phyloP scores from a whole-genome alignment of 1,140 invertebrate species.

The Meloidogyne hapla region DNA sequence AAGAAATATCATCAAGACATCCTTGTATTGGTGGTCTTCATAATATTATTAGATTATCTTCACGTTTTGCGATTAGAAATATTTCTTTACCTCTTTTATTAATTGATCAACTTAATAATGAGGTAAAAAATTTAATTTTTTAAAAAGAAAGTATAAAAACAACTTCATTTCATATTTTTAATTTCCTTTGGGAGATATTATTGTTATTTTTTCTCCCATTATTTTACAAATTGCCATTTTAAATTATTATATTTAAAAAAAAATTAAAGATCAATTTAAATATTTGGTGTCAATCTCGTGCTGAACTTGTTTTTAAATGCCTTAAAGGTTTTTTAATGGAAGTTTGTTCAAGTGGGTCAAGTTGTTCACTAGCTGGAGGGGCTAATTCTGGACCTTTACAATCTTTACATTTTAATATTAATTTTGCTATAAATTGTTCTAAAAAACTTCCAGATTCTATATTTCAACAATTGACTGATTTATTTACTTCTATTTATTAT shows the following conservation, averaged over 20 bases:
- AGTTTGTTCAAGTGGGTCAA: conserved; percentile 40
- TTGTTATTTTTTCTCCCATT: too few species aligned
- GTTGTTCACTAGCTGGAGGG: not conserved
- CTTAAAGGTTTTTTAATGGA: conserved; percentile 99
- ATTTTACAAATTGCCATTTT: not conserved
- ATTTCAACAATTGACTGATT: conserved; percentile 45
- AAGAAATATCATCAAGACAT: conserved; percentile 89
- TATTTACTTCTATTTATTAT: conserved; percentile 50
- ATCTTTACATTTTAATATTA: conserved; percentile 49
- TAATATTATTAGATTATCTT: conserved; percentile 89
- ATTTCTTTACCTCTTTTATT: conserved; percentile 87
- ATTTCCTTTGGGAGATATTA: too few species aligned
- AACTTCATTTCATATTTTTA: too few species aligned
- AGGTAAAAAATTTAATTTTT: conserved; percentile 62
- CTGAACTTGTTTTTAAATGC: conserved; percentile 95
- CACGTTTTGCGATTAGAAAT: conserved; percentile 85
- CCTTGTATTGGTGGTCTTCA: conserved; percentile 88
- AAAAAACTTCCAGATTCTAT: conserved; percentile 34
- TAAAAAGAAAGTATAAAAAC: too few species aligned
- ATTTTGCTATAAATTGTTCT: conserved; percentile 36
- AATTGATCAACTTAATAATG: conserved; percentile 88
- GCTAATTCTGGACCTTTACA: conserved; percentile 17
- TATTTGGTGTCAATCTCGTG: conserved; percentile 88
- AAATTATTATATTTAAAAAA: not conserved
- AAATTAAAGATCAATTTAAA: conserved; percentile 67